Evolutionary conservation across 2,888 invertebrate genomes (phyloP), one percentile per base, ranked within the genome.

Genomic region (Chymomyza caudatula): DNA sequence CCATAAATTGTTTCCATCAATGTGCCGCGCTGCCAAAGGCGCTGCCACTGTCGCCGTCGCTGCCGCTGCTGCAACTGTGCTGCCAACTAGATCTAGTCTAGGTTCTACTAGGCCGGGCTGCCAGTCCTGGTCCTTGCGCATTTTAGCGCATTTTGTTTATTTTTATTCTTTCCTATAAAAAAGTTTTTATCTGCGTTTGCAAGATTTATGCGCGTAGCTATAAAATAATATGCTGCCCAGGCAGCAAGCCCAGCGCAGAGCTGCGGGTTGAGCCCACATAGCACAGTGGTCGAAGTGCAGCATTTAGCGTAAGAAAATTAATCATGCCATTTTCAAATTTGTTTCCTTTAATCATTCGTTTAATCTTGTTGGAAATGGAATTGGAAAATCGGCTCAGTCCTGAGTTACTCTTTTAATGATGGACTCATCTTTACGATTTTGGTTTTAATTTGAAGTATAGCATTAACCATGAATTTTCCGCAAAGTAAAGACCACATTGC

Each of bases 131-230:
- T 20, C 51, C 51, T 51, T 51, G 13, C n/a, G 15, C 17, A 13
- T 47, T 37, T 1, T 8, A 53, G 68, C 74, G 71, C 66, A 77
- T 78, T 67, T 81, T 81, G 82, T 81, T 82, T 84, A 81, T 80
- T 77, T 84, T 68, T 76, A 76, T 71, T 76, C 29, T 37, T 77
- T 81, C 85, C 82, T 81, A 81, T 81, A 81, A 78, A 78, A 82
- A 85, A 85, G 78, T 81, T 76, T 84, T 81, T 84, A 81, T 81
- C 85, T 81, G 85, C 83, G 81, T 85, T 81, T 85, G 85, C 80
- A 85, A 82, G 82, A 82, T 85, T 82, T 82, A 82, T 82, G 82
- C 82, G 82, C 71, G 80, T 83, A 74, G 78, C 80, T 81, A 85
- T 82, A 85, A 82, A 82, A 82, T 82, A 82, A 82, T 82, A 82